Conservation (phyloP, 2,888 invertebrate genomes). For the Thecophora atra region DNA sequence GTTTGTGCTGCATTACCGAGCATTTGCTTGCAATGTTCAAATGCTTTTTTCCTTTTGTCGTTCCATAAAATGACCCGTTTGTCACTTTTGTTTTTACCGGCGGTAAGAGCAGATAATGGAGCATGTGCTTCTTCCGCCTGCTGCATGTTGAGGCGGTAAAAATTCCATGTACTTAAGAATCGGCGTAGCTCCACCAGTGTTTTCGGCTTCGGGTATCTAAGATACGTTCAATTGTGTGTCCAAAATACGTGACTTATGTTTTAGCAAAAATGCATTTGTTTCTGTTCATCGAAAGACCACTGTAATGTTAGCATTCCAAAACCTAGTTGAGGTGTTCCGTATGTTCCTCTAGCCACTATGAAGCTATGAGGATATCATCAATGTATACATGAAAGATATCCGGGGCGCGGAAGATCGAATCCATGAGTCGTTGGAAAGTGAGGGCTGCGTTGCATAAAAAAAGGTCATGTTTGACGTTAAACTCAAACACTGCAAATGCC, state of each 20-base stretch:
- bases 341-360: slow-evolving; percentile 46
- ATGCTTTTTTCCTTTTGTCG: slow-evolving; percentile 33
- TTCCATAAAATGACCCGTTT: slow-evolving; percentile 37
- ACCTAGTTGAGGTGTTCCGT: slow-evolving; percentile 44
- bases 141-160: too few species aligned
- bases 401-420: slow-evolving; percentile 49
- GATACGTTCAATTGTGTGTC: slow-evolving; percentile 33
- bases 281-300: slow-evolving; percentile 33
- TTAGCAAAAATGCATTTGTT: slow-evolving; percentile 39
- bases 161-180: too few species aligned
- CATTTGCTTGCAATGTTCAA: slow-evolving; percentile 38
- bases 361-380: too few species aligned
- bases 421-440: slow-evolving; percentile 57
- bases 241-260: slow-evolving; percentile 31
- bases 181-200: slow-evolving; percentile 39
- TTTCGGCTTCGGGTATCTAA: slow-evolving; percentile 35
- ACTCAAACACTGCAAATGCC: slow-evolving; percentile 58
- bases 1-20: slow-evolving; percentile 37
- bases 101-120: slow-evolving; percentile 32
- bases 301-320: slow-evolving; percentile 42
- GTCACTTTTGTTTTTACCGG: slow-evolving; percentile 43
- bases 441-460: slow-evolving; percentile 57
- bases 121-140: slow-evolving; percentile 36
- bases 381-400: too few species aligned
- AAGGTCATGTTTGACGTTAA: slow-evolving; percentile 52